Base-by-base conservation (phyloP, 2,797 vertebrate species). In the Cryptoprocta ferox region DNA sequence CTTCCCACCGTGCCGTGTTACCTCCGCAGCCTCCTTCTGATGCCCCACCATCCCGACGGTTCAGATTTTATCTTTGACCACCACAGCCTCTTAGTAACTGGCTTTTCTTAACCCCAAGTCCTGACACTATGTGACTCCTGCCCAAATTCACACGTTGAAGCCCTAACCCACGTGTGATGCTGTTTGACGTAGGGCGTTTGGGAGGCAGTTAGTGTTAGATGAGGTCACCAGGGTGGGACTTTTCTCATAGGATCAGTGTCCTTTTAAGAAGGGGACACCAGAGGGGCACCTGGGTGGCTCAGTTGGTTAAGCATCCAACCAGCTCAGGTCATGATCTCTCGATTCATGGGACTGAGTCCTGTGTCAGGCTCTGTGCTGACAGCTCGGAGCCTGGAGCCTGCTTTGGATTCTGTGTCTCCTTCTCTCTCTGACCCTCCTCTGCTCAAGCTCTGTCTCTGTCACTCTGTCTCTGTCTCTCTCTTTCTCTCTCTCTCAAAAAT, bases 1-100 rank as follows among this genome's bases (percentile, higher is more conserved):
- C 68, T 61, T 56, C 9, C 59, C 2, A 35, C 6, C 11, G 30
- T 0, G 35, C 48, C 1, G 6, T 2, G 28, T 1, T n/a, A 35
- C 32, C 37, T 65, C 50, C 89, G 39, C 14, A 19, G 14, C 45
- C 19, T 39, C 21, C 42, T 75, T 79, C 30, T 28, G 45, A 32
- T 0, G 1, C 21, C 65, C 45, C 14, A 4, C 37, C 39, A 56
- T 14, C 80, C 10, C 32, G n/a, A 26, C 18, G 1, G 28, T 9
- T 80, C 15, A 63, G 32, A 78, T 35, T 79, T 68, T n/a, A 81
- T 39, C 61, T 92, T 42, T 81, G 68, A 48, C 37, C 39, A n/a
- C 39, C 63, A n/a, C 1, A 2, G 42, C 45, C 37, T 95, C 91
- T 80, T 13, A n/a, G 37, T 32, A 37, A 39, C 35, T 15, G 13